Base-by-base conservation (phyloP, 2,113 vertebrate genomes). In the Oreochromis tanganicae region DNA sequence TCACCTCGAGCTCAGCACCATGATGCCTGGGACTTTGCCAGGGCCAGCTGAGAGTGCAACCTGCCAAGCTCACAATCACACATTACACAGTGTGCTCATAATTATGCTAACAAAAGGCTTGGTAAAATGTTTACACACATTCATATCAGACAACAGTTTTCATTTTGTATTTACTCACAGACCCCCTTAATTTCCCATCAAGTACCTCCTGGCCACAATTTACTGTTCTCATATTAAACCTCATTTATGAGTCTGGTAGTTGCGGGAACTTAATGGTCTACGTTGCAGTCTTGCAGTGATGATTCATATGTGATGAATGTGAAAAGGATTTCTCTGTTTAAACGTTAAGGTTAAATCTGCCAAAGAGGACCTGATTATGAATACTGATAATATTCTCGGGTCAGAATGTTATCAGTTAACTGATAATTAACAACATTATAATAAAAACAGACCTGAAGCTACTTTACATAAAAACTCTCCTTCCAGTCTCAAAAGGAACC, bases 1-100 rank as follows among this genome's bases (percentile, higher is more conserved):
- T 83, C 90, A 66, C 86, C 73, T 48, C 9, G 13, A 63, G 81
- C 61, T 41, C 80, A 43, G 68, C 82, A 14, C 48, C 85, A 79
- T 52, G 61, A 50, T 24, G 66, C 83, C 83, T 89, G 86, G 71
- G 90, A 61, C 50, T 50, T 81, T 21, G 80, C 83, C 88, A 90
- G 41, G 29, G 66, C 86, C 84, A 83, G 80, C 84, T 89, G 86
- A 89, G 88, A 16, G 80, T 54, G 73, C 85, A 81, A 55, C 90
- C 85, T 87, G 87, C 82, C 87, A 88, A 85, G 82, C 54, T 57
- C 81, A 52, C 86, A 66, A 9, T 78, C 81, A 27, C 82, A 89
- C 81, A 19, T 52, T 36, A 11, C 91, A 91, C 57, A 85, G 75
- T 82, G 87, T 88, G 55, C 81, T 84, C 52, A 38, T 84, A 75